Evolutionary conservation across 2,797 vertebrate species (phyloP), one percentile per base, ranked within the genome.

Genomic region (Pangasius krempfi): DNA sequence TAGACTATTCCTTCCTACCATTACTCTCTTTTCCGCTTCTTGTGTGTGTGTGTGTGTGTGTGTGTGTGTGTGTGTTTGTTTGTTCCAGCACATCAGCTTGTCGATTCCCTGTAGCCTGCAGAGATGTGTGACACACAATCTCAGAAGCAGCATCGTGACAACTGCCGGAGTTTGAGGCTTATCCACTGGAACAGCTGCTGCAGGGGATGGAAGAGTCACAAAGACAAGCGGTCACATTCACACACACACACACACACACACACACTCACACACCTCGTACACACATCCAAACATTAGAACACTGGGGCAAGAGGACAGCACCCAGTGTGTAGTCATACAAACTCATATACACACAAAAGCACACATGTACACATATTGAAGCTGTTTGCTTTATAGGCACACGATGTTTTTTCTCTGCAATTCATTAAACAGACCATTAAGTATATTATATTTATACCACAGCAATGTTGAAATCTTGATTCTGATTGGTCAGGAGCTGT

Each of bases 161-260:
- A 82, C 78, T 56, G 70, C 87, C 83, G 62, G 72, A 90, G 56
- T 92, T 91, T 92, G 91, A 92, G 87, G 79, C 76, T 91, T 89
- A 92, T 91, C 66, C 72, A 89, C 50, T 84, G 78, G 40, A 92
- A 84, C 91, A 92, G 87, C 86, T 92, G 90, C 90, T 90, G 81
- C 84, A 76, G 81, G 89, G 81, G 70, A 91, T 88, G 58, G 30
- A 64, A 76, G 33, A 52, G 25, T 83, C 58, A 84, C 84, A 50
- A 66, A 78, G 82, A 81, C 50, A 44, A 62, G 89, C 82, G 58
- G 73, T 85, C 86, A 85, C 89, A 68, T 33, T 78, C 50, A 79
- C 90, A 89, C 56, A 86, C 87, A 80, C 64, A 78, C 86, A 87
- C 76, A 68, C 88, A 81, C 37, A 75, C 86, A 87, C 79, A 80